These are phyloP conservation scores for Gobiocypris rarus DNA, from an alignment of 2,113 vertebrate genomes.

Conservation along the genomic window DNA sequence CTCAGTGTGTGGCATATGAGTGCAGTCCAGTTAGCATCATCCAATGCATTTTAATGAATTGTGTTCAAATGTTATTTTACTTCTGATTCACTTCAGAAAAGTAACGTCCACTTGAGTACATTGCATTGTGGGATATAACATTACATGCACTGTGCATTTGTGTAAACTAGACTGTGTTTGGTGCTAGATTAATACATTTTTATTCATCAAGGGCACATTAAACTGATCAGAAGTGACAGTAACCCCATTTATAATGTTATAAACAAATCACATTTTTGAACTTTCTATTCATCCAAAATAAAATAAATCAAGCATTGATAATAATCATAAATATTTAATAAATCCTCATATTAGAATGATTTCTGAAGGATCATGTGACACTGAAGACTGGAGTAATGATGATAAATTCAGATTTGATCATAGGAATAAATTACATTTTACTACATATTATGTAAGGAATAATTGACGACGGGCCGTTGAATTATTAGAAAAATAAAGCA, in stretches of 20 bases:
- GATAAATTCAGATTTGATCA: neutral
- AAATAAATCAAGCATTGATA: neutral
- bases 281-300: neutral
- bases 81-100: neutral
- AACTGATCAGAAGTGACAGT: neutral
- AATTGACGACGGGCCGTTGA: no score
- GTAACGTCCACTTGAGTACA: neutral
- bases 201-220: neutral
- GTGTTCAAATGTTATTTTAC: neutral
- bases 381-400: neutral
- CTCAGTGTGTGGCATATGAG: neutral
- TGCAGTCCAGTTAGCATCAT: neutral
- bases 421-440: neutral
- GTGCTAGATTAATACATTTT: no score
- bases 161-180: no score
- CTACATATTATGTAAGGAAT: no score
- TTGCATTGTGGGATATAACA: neutral
- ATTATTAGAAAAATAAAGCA: no score
- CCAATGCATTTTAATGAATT: neutral
- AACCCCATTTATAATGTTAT: neutral
- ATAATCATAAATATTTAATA: neutral
- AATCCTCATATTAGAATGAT: neutral
- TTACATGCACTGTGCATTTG: neutral
- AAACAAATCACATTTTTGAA: neutral
- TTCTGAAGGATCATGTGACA: neutral